Evolutionary conservation across 2,113 vertebrate species (phyloP).

Genomic region (Anolis sagrei): DNA sequence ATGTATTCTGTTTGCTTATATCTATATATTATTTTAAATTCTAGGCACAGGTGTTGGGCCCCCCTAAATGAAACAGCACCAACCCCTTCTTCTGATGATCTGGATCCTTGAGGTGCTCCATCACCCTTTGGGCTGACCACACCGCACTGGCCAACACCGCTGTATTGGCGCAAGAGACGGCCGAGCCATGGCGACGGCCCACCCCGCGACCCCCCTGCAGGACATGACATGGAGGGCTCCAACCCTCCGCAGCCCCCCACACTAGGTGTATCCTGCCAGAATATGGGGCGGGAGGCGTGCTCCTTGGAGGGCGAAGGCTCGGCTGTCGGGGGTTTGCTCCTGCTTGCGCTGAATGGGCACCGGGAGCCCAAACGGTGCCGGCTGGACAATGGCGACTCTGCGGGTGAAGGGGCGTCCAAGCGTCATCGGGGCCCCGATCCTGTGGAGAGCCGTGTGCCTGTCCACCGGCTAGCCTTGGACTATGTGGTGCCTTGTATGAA

Average conservation of each 20-base stretch:
- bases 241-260: neutral
- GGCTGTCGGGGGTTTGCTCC: constrained; percentile 45
- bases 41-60: too few species aligned
- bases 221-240: neutral
- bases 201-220: fast-evolving
- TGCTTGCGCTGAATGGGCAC: neutral
- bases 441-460: neutral
- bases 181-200: neutral
- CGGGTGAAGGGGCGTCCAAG: neutral
- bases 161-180: neutral
- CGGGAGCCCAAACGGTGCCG: neutral
- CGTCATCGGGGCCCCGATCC: neutral
- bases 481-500: constrained; percentile 18
- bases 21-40: too few species aligned
- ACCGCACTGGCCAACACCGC: neutral
- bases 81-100: neutral
- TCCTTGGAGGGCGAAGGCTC: constrained; percentile 53
- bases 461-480: constrained; percentile 2
- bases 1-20: too few species aligned
- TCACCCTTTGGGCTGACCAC: neutral
- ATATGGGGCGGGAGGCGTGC: constrained; percentile 24
- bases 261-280: neutral
- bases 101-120: neutral
- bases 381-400: neutral
- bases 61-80: neutral